These are phyloP conservation scores for Crax fasciolata DNA, from an alignment of 2,797 vertebrate genomes.

Conservation along the genomic window DNA sequence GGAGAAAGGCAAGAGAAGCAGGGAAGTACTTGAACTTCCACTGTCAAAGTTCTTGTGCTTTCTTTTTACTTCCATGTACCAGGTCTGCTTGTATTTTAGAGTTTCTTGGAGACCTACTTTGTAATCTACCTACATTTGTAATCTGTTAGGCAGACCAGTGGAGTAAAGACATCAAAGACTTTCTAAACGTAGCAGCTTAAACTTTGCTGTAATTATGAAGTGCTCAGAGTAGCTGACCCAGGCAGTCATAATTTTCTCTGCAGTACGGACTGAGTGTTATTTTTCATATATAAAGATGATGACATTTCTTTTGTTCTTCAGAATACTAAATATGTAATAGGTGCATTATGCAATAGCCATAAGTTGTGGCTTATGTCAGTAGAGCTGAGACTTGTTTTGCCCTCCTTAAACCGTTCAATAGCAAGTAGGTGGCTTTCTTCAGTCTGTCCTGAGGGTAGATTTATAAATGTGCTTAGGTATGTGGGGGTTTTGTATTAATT, in stretches of 20 bases:
- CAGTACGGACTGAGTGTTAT: background rate
- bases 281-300: background rate
- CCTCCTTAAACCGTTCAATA: background rate
- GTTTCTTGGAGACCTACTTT: background rate
- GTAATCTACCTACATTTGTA: background rate
- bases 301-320: no score
- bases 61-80: background rate
- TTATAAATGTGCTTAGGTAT: background rate
- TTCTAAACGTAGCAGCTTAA: background rate
- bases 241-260: constrained; percentile 3
- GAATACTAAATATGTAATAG: background rate
- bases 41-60: background rate
- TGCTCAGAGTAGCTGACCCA: background rate
- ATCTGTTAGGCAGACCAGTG: background rate
- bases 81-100: background rate
- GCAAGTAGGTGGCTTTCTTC: background rate
- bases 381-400: background rate
- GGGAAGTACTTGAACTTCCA: background rate
- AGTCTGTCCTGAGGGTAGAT: background rate
- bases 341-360: no score
- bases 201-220: constrained; percentile 3
- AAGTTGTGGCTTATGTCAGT: background rate
- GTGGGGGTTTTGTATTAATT: background rate
- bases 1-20: background rate
- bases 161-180: constrained; percentile 20